phyloP scores from a whole-genome alignment of 2,888 invertebrate genomes.

The Bedellia somnulentella region DNA sequence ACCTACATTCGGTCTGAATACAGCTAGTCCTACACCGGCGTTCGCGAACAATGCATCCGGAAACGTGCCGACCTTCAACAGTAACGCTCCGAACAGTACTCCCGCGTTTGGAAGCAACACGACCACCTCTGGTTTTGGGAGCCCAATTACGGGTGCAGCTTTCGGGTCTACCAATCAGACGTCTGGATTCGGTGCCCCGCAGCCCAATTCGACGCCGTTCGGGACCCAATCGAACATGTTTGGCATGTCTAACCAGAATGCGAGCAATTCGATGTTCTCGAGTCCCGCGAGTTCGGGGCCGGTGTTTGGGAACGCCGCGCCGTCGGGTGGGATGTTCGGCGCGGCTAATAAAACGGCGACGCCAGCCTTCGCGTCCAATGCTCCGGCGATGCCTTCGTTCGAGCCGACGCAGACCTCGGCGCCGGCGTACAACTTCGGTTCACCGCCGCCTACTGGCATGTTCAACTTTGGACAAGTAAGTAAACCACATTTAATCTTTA shows the following conservation, averaged over 20 bases:
- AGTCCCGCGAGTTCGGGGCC: slow-evolving; percentile 15
- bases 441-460: slow-evolving; percentile 18
- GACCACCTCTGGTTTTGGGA: background rate
- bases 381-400: slow-evolving; percentile 20
- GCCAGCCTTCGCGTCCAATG: slow-evolving; percentile 21
- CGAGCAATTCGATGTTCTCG: slow-evolving; percentile 21
- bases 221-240: slow-evolving; percentile 17
- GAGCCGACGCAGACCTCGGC: slow-evolving; percentile 19
- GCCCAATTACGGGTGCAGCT: background rate
- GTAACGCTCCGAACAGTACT: background rate
- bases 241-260: slow-evolving; percentile 20
- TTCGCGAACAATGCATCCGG: background rate
- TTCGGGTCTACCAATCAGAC: background rate
- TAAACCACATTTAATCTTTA: background rate
- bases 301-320: slow-evolving; percentile 9
- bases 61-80: background rate
- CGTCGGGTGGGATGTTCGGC: slow-evolving; percentile 29
- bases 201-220: background rate
- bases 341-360: slow-evolving; percentile 15
- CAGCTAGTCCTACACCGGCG: too few relatives aligned
- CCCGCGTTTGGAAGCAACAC: slow-evolving; percentile 1
- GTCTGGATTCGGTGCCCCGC: background rate
- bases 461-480: slow-evolving; percentile 42
- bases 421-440: slow-evolving; percentile 30
- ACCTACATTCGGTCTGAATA: too few relatives aligned